phyloP scores from a whole-genome alignment of 2,888 invertebrate genomes.

The Argynnis bischoffii region DNA sequence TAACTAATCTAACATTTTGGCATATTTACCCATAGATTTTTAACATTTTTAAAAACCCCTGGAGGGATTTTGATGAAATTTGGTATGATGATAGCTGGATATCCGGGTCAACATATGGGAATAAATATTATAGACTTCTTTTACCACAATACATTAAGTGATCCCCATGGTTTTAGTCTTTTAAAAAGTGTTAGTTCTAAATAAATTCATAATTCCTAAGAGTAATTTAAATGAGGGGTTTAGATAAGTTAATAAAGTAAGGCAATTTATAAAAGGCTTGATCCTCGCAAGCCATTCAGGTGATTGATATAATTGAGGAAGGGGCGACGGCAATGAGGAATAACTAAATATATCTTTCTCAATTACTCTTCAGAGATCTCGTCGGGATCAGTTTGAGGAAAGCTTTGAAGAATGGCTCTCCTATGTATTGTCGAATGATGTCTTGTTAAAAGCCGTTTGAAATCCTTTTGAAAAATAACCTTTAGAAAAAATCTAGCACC shows the following conservation, averaged over 20 bases:
- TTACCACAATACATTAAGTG: too few relatives aligned
- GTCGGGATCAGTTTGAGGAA: background rate
- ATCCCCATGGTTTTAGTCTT: too few relatives aligned
- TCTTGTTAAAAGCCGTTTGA: background rate
- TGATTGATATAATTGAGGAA: constrained; percentile 25
- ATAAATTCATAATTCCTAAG: too few relatives aligned
- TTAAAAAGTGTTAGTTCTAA: too few relatives aligned
- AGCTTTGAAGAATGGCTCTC: constrained; percentile 9
- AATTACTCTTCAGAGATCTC: constrained; percentile 25
- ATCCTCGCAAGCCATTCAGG: constrained; percentile 24
- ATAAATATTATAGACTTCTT: too few relatives aligned
- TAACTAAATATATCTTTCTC: constrained; percentile 31
- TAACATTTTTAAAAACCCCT: too few relatives aligned
- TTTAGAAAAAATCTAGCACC: background rate
- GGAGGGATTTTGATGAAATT: too few relatives aligned
- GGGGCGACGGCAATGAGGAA: constrained; percentile 32
- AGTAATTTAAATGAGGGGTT: background rate
- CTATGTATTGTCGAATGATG: background rate
- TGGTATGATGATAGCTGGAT: too few relatives aligned
- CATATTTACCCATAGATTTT: too few relatives aligned
- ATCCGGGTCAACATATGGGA: too few relatives aligned
- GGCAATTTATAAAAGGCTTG: constrained; percentile 4
- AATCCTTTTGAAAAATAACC: background rate
- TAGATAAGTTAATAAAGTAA: constrained; percentile 1
- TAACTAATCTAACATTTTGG: too few relatives aligned